Evolutionary conservation across 2,113 vertebrate genomes (phyloP), one percentile per base, ranked within the genome.

Genomic region (Charina bottae): DNA sequence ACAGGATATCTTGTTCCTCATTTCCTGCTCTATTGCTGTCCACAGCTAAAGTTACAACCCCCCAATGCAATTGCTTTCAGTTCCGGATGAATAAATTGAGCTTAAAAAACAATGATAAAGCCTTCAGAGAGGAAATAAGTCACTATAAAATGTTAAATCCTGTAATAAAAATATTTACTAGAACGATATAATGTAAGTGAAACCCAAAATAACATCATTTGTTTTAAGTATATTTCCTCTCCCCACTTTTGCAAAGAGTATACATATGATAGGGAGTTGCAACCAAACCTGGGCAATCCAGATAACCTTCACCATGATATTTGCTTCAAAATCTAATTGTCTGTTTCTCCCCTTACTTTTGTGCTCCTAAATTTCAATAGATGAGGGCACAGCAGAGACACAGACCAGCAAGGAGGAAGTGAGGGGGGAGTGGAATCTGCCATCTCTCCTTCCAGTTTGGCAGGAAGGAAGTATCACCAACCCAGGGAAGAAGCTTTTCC

Each of bases 141-240:
- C 68, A 93, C 13, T 0, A 91, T 92, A 93, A 64, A 93, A 83
- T 95, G 33, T 90, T 91, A 90, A 94, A 26, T 49, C 92, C 93
- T 92, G 78, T 62, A 93, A 78, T 0, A 0, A 85, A 95, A 95
- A 96, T 90, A 87, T 46, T 42, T 72, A 62, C 28, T 42, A 87
- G 10, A 58, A 42, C 78, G 54, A n/a, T 72, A 93, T 93, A 42
- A n/a, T 54, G 64, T 72, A 42, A 58, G 21, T 54, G 92, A 95
- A 95, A 72, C 83, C 19, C 49, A 60, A 55, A 1, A 0, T 33
- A 60, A 3, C 85, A 21, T 0, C 0, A 3, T 1, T 24, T 56
- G 37, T 54, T 91, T 10, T 42, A 88, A 24, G 60, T 42, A 93
- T 89, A 93, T 9, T 93, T 92, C 85, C 90, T 26, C 19, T 21